Evolutionary conservation across 1,140 invertebrate species (phyloP).

Genomic region (Uloborus diversus): DNA sequence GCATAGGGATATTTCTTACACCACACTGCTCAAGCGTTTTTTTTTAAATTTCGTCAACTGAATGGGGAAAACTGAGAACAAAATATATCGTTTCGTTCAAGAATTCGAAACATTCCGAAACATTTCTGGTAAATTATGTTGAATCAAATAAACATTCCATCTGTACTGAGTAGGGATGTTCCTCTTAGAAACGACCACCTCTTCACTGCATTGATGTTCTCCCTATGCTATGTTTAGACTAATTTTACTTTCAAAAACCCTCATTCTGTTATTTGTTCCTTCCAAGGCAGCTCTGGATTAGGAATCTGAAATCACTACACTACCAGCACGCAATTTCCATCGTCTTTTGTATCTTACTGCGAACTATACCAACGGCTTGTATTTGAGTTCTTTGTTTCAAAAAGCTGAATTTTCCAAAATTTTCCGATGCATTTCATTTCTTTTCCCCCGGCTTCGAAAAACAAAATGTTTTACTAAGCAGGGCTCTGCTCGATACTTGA

Average conservation of each 20-base stretch:
- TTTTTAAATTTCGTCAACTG: too few species aligned
- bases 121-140: too few species aligned
- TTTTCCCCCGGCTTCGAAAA: constrained; percentile 17
- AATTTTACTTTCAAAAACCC: constrained; percentile 50
- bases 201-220: constrained; percentile 8
- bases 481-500: constrained; percentile 17
- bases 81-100: too few species aligned
- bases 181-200: too few species aligned
- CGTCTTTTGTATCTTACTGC: constrained; percentile 11
- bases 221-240: constrained; percentile 12
- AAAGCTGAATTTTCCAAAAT: constrained; percentile 18
- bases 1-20: too few species aligned
- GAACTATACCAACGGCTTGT: constrained; percentile 39
- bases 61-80: too few species aligned
- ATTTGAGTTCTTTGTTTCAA: constrained; percentile 42
- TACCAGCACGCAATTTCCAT: neutral
- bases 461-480: constrained; percentile 35
- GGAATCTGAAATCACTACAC: constrained; percentile 11
- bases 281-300: constrained; percentile 15
- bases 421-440: constrained; percentile 37
- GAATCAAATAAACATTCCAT: too few species aligned
- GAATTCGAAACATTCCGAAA: too few species aligned
- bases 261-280: constrained; percentile 30
- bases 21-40: too few species aligned
- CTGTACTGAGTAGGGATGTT: too few species aligned